phyloP scores from a whole-genome alignment of 2,888 invertebrate genomes.

The Brenthis daphne region DNA sequence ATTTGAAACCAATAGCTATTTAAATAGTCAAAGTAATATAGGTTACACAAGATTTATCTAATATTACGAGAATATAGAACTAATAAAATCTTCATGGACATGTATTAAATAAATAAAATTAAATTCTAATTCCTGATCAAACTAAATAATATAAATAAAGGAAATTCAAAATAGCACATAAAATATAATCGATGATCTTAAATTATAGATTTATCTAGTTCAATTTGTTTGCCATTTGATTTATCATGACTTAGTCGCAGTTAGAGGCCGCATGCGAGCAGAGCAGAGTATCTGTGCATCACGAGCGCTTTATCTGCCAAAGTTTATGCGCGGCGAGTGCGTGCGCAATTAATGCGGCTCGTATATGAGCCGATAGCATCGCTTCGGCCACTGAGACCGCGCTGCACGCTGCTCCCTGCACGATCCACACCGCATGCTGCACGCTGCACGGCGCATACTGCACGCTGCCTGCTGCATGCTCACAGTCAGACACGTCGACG shows the following conservation, averaged over 20 bases:
- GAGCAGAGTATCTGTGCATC: slow-evolving; percentile 2
- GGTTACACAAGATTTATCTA: no score
- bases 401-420: background rate
- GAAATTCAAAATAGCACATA: no score
- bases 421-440: background rate
- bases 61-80: no score
- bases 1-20: no score
- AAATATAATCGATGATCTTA: slow-evolving; percentile 8
- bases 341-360: slow-evolving; percentile 24
- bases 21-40: no score
- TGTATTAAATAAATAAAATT: no score
- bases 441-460: background rate
- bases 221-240: slow-evolving; percentile 5
- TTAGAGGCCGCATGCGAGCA: background rate
- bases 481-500: no score
- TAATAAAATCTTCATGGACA: no score
- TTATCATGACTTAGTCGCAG: background rate
- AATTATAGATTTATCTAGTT: slow-evolving; percentile 6
- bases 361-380: slow-evolving; percentile 17
- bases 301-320: slow-evolving; percentile 5
- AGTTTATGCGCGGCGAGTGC: slow-evolving; percentile 10
- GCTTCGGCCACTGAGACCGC: background rate
- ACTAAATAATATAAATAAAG: no score
- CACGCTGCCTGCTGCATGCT: no score
- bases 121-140: no score